Conservation (phyloP, 2,888 invertebrate species). For the Drosophila anomelani region DNA sequence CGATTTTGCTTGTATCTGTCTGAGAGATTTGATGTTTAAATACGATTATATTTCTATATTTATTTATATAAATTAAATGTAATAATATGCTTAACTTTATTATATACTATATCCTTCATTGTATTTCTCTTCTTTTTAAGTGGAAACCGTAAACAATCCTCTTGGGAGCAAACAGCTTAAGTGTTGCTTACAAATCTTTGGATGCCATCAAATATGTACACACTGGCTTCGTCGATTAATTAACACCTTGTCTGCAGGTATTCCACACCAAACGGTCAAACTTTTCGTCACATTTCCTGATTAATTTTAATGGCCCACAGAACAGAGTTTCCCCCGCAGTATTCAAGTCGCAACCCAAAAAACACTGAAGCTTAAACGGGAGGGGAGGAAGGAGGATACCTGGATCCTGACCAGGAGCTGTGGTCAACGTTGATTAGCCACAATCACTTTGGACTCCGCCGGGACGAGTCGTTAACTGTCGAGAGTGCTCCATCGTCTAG, state of each 20-base stretch:
- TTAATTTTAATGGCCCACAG: constrained; percentile 75
- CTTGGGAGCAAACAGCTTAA: constrained; percentile 33
- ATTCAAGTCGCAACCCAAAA: constrained; percentile 3
- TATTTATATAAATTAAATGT: not conserved
- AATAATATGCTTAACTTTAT: not conserved
- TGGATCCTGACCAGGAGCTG: constrained; percentile 16
- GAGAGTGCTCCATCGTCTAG: constrained; percentile 56
- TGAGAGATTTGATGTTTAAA: not conserved
- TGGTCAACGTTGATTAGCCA: constrained; percentile 69
- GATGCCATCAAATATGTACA: constrained; percentile 64
- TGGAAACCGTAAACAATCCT: not conserved
- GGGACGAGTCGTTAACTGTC: constrained; percentile 73
- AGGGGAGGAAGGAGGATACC: constrained; percentile 12
- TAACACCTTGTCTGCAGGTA: constrained; percentile 53
- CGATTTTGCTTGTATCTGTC: not conserved
- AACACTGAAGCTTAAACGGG: not conserved
- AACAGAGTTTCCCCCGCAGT: constrained; percentile 33
- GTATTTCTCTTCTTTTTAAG: not conserved
- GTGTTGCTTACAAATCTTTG: constrained; percentile 67
- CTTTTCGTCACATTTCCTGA: constrained; percentile 73
- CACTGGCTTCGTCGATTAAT: constrained; percentile 58
- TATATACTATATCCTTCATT: not conserved
- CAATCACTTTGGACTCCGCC: constrained; percentile 66
- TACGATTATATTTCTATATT: not conserved
- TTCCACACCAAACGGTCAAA: constrained; percentile 43